Base-by-base conservation (phyloP, 2,888 invertebrate species). In the Tuta absoluta region DNA sequence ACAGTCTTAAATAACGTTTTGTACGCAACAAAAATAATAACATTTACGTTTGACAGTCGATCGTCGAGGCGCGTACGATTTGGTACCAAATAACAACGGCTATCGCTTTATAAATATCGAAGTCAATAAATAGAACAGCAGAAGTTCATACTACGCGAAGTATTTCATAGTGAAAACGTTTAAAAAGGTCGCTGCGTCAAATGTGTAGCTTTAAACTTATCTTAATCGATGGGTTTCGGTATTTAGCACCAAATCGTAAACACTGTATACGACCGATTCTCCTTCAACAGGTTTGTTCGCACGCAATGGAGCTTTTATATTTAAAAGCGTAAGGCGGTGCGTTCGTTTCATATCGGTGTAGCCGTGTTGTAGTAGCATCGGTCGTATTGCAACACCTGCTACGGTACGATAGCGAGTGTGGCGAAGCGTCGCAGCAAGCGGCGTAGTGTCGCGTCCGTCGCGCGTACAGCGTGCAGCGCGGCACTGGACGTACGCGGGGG, bases 1-100 rank as follows among this genome's bases (percentile, higher is more conserved):
- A 88, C 91, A 91, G 89, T 91, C 90, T 90, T 89, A 85, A 88
- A 86, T 81, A 88, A 87, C 82, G 75, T 76, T 77, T 87, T 86
- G 89, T 89, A 91, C 91, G 91, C 91, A 91, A 87, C 85, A 86
- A 82, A 86, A 87, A 87, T 79, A 78, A 79, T 80, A 82, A 83
- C 69, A 73, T 75, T 77, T 79, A 80, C 74, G 56, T 56, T 33
- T 56, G 78, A 75, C 78, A 78, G 80, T 80, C 77, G 81, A 72
- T 76, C 70, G 76, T 75, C 63, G 51, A 53, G 51, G 17, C 17
- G 56, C 33, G 17, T 10, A 56, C 56, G 56, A 56, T 33, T 56
- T 19, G 56, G 51, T 53, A 24, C 51, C 23, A 53, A 53, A 53
- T 23, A 53, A 24, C 23, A 23, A 53, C 49, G 14, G 49, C 2